A percentile compares a stretch with the other conserved stretches of the same genome.
These are phyloP conservation scores for Homarus americanus DNA, from an alignment of 1,140 invertebrate genomes.

Conservation along the genomic window DNA sequence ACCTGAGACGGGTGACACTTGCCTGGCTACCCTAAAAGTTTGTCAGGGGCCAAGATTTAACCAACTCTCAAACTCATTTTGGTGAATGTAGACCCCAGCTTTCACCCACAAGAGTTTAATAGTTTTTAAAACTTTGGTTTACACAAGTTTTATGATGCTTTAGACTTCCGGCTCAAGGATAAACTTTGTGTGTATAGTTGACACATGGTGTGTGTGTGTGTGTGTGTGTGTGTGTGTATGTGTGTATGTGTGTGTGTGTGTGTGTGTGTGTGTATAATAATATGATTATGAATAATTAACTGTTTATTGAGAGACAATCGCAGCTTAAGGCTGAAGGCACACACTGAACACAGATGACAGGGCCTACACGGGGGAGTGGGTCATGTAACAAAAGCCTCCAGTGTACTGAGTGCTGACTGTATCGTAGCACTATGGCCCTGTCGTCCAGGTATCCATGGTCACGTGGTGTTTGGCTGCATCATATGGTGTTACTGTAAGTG, in stretches of 20 bases:
- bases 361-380: too few relatives aligned
- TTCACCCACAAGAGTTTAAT: constrained; percentile 46
- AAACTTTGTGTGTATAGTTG: neutral
- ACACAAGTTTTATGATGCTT: constrained; percentile 36
- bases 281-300: too few relatives aligned
- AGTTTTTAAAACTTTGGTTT: constrained; percentile 22
- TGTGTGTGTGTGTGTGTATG: constrained; percentile 1
- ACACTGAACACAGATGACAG: too few relatives aligned
- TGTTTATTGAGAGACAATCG: too few relatives aligned
- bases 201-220: constrained; percentile 33
- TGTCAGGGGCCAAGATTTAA: constrained; percentile 10
- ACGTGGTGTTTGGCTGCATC: too few relatives aligned
- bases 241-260: constrained; percentile 13
- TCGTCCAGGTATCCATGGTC: too few relatives aligned
- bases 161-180: neutral
- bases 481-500: too few relatives aligned
- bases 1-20: neutral
- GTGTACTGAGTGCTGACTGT: too few relatives aligned
- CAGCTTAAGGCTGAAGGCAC: too few relatives aligned
- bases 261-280: too few relatives aligned
- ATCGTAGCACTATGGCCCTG: too few relatives aligned
- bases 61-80: constrained; percentile 54
- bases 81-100: constrained; percentile 37
- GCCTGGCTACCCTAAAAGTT: neutral
- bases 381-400: too few relatives aligned